Conservation (phyloP, 2,888 invertebrate genomes). For the Aspidiotus rigidus region DNA sequence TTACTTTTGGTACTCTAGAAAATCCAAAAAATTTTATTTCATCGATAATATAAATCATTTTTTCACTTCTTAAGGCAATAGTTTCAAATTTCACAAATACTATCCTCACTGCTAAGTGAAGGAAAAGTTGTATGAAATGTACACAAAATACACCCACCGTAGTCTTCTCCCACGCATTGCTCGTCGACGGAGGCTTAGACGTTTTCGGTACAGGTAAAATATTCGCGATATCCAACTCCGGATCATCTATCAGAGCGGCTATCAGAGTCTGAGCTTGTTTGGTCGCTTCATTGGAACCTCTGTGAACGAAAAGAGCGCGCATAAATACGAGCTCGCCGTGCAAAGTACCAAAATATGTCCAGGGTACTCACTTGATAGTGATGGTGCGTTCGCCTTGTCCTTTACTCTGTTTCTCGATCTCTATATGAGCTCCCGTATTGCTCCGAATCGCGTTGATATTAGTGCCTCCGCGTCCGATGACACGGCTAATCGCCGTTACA, state of each 20-base stretch:
- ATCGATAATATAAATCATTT: slow-evolving; percentile 38
- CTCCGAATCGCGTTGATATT: slow-evolving; percentile 97
- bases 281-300: slow-evolving; percentile 82
- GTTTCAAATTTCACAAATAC: not conserved
- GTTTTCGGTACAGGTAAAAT: slow-evolving; percentile 58
- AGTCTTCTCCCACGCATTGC: slow-evolving; percentile 53
- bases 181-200: slow-evolving; percentile 50
- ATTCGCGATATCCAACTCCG: slow-evolving; percentile 79
- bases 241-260: slow-evolving; percentile 85
- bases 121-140: not conserved
- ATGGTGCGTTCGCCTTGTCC: slow-evolving; percentile 89
- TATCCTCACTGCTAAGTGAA: too few species aligned
- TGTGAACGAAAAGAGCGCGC: slow-evolving; percentile 41
- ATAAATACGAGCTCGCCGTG: not conserved
- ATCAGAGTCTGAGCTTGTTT: slow-evolving; percentile 88
- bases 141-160: slow-evolving; percentile 36
- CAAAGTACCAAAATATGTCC: not conserved
- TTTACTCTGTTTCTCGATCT: slow-evolving; percentile 94
- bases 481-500: slow-evolving; percentile 87
- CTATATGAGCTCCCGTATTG: slow-evolving; percentile 94
- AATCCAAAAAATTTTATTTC: slow-evolving; percentile 38
- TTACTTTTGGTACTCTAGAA: slow-evolving; percentile 37
- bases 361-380: slow-evolving; percentile 62
- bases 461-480: slow-evolving; percentile 93
- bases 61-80: not conserved